A percentile compares a stretch with the other conserved stretches of the same genome.
Evolutionary conservation across 2,888 invertebrate species (phyloP).

Genomic region (Rhingia campestris): DNA sequence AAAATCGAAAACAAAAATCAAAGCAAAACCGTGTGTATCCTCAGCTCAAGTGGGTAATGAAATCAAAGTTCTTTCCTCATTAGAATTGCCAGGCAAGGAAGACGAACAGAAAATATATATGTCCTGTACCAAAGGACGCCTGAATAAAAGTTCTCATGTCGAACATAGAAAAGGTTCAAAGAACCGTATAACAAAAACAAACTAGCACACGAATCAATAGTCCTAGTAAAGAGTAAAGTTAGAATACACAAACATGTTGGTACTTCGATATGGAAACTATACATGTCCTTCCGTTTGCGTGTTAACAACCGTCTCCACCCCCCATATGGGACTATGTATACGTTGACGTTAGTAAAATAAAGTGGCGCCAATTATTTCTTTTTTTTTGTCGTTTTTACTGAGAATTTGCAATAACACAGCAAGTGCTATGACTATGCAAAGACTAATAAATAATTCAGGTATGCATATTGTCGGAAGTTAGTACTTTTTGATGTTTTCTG

Average conservation of each 20-base stretch:
- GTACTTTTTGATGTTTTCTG: constrained; percentile 30
- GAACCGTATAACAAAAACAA: constrained; percentile 37
- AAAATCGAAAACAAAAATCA: neutral
- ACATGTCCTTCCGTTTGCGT: constrained; percentile 52
- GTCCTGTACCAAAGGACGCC: constrained; percentile 34
- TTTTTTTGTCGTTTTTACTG: constrained; percentile 10
- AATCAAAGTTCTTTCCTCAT: constrained; percentile 38
- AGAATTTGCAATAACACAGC: constrained; percentile 42
- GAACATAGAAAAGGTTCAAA: constrained; percentile 44
- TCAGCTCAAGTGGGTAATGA: constrained; percentile 22
- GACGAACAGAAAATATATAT: neutral
- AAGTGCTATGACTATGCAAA: constrained; percentile 18
- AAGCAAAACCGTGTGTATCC: neutral
- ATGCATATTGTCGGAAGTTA: constrained; percentile 47
- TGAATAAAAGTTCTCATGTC: constrained; percentile 3
- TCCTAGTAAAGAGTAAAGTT: neutral
- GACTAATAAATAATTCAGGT: constrained; percentile 57
- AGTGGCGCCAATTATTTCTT: constrained; percentile 57
- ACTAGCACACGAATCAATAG: neutral
- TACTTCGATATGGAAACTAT: constrained; percentile 42
- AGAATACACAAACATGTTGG: constrained; percentile 14
- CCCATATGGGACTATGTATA: constrained; percentile 11
- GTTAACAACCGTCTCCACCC: constrained; percentile 20
- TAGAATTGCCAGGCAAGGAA: constrained; percentile 11
- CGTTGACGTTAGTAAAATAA: constrained; percentile 58